Evolutionary conservation across 2,113 vertebrate species (phyloP).

Genomic region (Dolichallabes microphthalmus): DNA sequence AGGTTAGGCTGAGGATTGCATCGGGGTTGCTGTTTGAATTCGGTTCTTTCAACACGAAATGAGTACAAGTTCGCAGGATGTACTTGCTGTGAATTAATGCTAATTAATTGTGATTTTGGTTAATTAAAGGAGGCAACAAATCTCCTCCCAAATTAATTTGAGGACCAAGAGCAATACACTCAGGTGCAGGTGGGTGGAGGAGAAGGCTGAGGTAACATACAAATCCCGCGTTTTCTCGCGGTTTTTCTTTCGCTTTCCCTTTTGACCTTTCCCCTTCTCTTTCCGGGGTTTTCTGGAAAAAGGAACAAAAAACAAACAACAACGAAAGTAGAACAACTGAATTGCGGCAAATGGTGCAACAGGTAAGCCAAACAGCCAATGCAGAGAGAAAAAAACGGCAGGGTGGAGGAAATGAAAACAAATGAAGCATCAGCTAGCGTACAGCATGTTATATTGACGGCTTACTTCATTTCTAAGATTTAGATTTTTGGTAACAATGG

Average conservation of each 20-base stretch:
- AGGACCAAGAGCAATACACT: constrained; percentile 72
- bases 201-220: constrained; percentile 86
- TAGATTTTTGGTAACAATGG: neutral
- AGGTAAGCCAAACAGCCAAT: constrained; percentile 40
- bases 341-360: constrained; percentile 25
- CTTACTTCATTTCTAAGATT: neutral
- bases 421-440: neutral
- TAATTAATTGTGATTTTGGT: constrained; percentile 30
- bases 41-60: constrained; percentile 30
- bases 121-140: constrained; percentile 70
- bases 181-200: constrained; percentile 71
- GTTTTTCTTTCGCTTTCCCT: constrained; percentile 98
- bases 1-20: neutral
- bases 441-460: neutral
- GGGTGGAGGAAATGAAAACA: neutral
- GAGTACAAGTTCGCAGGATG: neutral
- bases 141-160: constrained; percentile 76
- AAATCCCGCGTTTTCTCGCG: constrained; percentile 87
- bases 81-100: constrained; percentile 30
- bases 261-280: constrained; percentile 94
- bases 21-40: neutral
- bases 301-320: constrained; percentile 34
- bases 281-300: constrained; percentile 94
- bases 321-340: constrained; percentile 44
- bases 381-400: neutral